Evolutionary conservation across 2,888 invertebrate genomes (phyloP).

Genomic region (Hypena proboscidalis): DNA sequence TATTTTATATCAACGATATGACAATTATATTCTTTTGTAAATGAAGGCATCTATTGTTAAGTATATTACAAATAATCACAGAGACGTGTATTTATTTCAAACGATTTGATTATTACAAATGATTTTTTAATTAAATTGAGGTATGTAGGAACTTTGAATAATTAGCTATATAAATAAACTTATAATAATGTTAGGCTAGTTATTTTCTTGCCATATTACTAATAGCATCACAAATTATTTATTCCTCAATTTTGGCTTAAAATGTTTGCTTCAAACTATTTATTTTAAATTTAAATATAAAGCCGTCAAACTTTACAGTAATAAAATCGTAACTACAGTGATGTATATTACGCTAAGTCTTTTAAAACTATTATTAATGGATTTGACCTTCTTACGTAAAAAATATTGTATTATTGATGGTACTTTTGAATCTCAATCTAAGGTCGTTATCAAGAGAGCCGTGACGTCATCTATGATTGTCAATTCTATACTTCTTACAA

Average conservation of each 20-base stretch:
- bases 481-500: too few relatives aligned
- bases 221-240: constrained; percentile 39
- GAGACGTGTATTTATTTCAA: not conserved
- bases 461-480: too few relatives aligned
- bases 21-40: not conserved
- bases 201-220: constrained; percentile 48
- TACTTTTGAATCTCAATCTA: too few relatives aligned
- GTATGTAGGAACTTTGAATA: too few relatives aligned
- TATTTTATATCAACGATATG: too few relatives aligned
- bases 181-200: constrained; percentile 30
- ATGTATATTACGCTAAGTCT: too few relatives aligned
- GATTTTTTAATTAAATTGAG: not conserved
- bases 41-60: not conserved
- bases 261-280: not conserved
- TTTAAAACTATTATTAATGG: too few relatives aligned
- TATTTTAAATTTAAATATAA: not conserved
- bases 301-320: too few relatives aligned
- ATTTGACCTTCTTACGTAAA: too few relatives aligned
- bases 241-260: constrained; percentile 11
- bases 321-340: too few relatives aligned
- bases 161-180: constrained; percentile 12
- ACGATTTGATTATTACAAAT: not conserved
- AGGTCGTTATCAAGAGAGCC: too few relatives aligned
- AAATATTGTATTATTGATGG: too few relatives aligned
- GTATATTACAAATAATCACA: not conserved